Evolutionary conservation across 2,113 vertebrate genomes (phyloP), one percentile per base, ranked within the genome.

Genomic region (Melospiza georgiana): DNA sequence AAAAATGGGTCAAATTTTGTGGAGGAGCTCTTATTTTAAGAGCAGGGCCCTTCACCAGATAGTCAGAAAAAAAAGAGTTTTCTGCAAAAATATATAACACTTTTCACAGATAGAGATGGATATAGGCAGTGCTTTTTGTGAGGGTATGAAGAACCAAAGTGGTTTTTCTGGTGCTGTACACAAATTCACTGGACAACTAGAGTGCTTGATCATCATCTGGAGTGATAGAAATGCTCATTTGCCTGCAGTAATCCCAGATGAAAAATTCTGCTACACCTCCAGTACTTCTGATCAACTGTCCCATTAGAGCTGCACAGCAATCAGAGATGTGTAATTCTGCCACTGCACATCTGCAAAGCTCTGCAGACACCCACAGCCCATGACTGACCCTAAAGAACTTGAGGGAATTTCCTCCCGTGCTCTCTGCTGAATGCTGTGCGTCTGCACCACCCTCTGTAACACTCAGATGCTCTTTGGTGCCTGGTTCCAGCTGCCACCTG

Each of bases 401-500:
- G 33, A 65, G 20, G 10, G 11, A 23, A 66, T 62, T 54, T 72
- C 75, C 54, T 69, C 69, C 86, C 39, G 33, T 15, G 31, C 43
- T 12, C 20, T 12, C 51, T 59, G 17, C 14, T 85, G 39, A 48
- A 10, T 23, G 9, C 22, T 51, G 41, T 28, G 74, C 37, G 10
- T 33, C 67, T 66, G 54, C 72, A 62, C 52, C 9, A 39, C 20
- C 43, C 66, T 89, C 20, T 72, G 55, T 24, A 65, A 46, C 12
- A 30, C 43, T 23, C 20, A 33, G 67, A 28, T 10, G 9, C 58
- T 71, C 80, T 67, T 55, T 66, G 46, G 62, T 77, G 71, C 15
- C 9, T 0, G 0, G 17, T 18, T 52, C 77, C 43, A 52, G 6
- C 27, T 33, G 22, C 43, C 3, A 1, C 30, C 30, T 21, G 9